A percentile compares a stretch with the other conserved stretches of the same genome.
Conservation (phyloP, 2,888 invertebrate species). For the Diloba caeruleocephala region DNA sequence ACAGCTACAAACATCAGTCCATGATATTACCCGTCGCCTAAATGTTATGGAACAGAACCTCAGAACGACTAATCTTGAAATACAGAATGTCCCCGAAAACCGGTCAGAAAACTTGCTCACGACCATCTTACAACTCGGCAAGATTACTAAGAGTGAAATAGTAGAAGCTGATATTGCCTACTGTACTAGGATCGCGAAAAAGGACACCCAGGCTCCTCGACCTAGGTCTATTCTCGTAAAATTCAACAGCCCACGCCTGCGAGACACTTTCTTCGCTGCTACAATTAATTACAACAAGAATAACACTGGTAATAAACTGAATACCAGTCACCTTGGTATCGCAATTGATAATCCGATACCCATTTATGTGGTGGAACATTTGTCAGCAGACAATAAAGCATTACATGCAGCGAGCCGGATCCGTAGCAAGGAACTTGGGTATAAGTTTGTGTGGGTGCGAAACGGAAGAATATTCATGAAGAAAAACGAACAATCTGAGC, state of each 20-base stretch:
- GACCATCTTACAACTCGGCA: neutral
- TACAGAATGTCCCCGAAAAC: slow-evolving; percentile 1
- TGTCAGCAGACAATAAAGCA: slow-evolving; percentile 4
- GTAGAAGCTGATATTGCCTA: neutral
- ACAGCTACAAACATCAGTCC: neutral
- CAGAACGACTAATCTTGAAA: neutral
- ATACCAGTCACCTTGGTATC: slow-evolving; percentile 1
- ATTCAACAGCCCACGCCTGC: slow-evolving; percentile 6
- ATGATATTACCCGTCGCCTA: too few species aligned
- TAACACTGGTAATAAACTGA: slow-evolving; percentile 1
- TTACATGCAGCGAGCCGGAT: slow-evolving; percentile 6
- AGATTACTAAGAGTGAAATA: neutral
- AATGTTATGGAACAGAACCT: too few species aligned
- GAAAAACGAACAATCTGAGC: slow-evolving; percentile 15
- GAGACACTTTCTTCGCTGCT: slow-evolving; percentile 6
- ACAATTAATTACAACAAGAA: slow-evolving; percentile 1
- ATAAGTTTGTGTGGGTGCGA: slow-evolving; percentile 30
- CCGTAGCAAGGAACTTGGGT: slow-evolving; percentile 13
- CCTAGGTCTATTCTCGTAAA: slow-evolving; percentile 5
- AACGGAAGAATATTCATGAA: slow-evolving; percentile 24
- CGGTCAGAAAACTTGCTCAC: neutral
- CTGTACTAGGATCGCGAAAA: slow-evolving; percentile 8
- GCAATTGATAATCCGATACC: neutral
- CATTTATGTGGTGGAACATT: slow-evolving; percentile 6
- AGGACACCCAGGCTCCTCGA: neutral